These are phyloP conservation scores for Cryptomyrus ogoouensis DNA, from an alignment of 2,113 vertebrate genomes.

Conservation along the genomic window DNA sequence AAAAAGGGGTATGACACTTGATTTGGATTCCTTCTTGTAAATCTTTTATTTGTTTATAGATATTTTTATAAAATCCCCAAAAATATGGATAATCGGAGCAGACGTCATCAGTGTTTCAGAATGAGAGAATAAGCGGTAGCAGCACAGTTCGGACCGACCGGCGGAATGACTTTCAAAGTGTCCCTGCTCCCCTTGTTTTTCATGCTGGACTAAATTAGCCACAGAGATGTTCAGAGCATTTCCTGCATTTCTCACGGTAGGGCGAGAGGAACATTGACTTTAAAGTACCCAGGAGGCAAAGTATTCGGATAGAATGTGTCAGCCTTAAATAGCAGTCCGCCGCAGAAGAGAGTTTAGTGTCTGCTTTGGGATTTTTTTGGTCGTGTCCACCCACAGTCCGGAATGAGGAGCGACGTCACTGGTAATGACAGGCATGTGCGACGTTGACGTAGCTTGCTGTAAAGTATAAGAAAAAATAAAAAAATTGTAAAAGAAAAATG, in stretches of 20 bases:
- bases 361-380: not conserved
- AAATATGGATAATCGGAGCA: slow-evolving; percentile 39
- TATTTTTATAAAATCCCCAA: slow-evolving; percentile 31
- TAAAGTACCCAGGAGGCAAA: not conserved
- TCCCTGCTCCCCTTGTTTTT: not conserved
- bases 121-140: slow-evolving; percentile 19
- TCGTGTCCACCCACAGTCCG: slow-evolving; percentile 3
- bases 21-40: slow-evolving; percentile 35
- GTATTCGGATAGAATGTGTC: not conserved
- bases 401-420: not conserved
- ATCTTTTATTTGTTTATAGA: slow-evolving; percentile 38
- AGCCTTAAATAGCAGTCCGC: not conserved
- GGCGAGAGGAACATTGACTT: not conserved
- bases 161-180: slow-evolving; percentile 20
- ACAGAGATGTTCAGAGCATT: slow-evolving; percentile 21
- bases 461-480: not conserved
- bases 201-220: not conserved
- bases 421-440: not conserved
- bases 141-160: slow-evolving; percentile 39
- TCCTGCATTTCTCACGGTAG: slow-evolving; percentile 1
- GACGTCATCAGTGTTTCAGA: slow-evolving; percentile 42
- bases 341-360: not conserved
- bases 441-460: not conserved
- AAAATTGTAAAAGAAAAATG: not conserved
- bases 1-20: slow-evolving; percentile 27